These are phyloP conservation scores for Syngnathoides biaculeatus DNA, from an alignment of 2,113 vertebrate genomes.

Conservation along the genomic window DNA sequence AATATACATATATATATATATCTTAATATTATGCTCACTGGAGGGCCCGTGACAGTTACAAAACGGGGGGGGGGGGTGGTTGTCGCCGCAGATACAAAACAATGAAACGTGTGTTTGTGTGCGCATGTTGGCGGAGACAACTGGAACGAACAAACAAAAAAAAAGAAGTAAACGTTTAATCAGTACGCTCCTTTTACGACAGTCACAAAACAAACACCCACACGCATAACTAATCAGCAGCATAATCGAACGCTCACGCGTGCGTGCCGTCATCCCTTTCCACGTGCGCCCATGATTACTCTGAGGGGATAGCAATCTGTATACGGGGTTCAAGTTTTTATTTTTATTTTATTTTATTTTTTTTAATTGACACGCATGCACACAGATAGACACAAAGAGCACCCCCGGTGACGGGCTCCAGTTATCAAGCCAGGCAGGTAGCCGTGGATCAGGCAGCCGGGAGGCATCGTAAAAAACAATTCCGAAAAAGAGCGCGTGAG, in stretches of 20 bases:
- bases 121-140: neutral
- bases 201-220: constrained; percentile 6
- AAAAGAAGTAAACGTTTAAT: constrained; percentile 15
- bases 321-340: too few relatives aligned
- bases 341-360: too few relatives aligned
- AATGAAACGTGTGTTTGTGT: neutral
- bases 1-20: too few relatives aligned
- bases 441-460: constrained; percentile 45
- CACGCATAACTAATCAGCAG: neutral
- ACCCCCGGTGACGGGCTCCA: constrained; percentile 42
- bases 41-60: too few relatives aligned
- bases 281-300: constrained; percentile 40
- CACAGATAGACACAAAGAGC: constrained; percentile 15
- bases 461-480: constrained; percentile 56
- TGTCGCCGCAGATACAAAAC: neutral
- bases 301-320: constrained; percentile 23
- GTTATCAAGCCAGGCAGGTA: constrained; percentile 55
- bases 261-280: constrained; percentile 40
- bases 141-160: constrained; percentile 5
- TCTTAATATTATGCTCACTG: too few relatives aligned
- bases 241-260: constrained; percentile 30
- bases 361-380: neutral
- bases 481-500: constrained; percentile 4
- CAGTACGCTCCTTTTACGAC: constrained; percentile 20
- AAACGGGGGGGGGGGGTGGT: too few relatives aligned